phyloP scores from a whole-genome alignment of 1,140 invertebrate species.

The Zeugodacus cucurbitae region DNA sequence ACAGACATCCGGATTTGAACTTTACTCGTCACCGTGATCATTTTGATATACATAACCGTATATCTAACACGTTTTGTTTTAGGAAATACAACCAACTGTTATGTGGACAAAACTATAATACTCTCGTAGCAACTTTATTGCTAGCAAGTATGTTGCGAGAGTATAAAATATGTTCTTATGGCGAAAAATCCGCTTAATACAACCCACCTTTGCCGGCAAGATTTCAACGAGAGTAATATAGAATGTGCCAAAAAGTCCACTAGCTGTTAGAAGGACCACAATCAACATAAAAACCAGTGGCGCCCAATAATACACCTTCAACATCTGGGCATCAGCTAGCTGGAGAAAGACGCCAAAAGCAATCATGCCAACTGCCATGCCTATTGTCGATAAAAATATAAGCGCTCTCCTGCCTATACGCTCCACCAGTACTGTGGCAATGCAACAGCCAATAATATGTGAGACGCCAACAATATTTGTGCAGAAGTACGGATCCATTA shows the following conservation, averaged over 20 bases:
- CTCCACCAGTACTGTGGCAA: conserved; percentile 43
- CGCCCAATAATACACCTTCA: conserved; percentile 35
- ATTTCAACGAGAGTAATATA: conserved; percentile 56
- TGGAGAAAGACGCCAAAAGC: conserved; percentile 37
- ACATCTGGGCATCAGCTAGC: not conserved
- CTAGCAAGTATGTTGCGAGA: too few species aligned
- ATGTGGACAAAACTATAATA: too few species aligned
- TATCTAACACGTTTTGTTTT: too few species aligned
- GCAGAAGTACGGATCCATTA: conserved; percentile 70
- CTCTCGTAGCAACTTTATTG: too few species aligned
- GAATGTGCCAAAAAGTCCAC: conserved; percentile 56
- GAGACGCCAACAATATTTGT: conserved; percentile 78
- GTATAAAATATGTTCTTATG: too few species aligned
- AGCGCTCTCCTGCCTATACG: conserved; percentile 44
- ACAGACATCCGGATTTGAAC: too few species aligned
- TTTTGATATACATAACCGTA: too few species aligned
- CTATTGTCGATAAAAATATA: conserved; percentile 43
- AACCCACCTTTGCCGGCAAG: conserved; percentile 54
- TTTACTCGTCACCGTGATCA: too few species aligned
- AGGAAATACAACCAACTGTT: too few species aligned
- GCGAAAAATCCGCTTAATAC: too few species aligned
- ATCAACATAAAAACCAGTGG: conserved; percentile 54
- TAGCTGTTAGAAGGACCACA: conserved; percentile 55
- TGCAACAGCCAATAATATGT: conserved; percentile 51
- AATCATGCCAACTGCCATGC: conserved; percentile 38